Evolutionary conservation across 2,113 vertebrate species (phyloP).

Genomic region (Charadrius vociferus): DNA sequence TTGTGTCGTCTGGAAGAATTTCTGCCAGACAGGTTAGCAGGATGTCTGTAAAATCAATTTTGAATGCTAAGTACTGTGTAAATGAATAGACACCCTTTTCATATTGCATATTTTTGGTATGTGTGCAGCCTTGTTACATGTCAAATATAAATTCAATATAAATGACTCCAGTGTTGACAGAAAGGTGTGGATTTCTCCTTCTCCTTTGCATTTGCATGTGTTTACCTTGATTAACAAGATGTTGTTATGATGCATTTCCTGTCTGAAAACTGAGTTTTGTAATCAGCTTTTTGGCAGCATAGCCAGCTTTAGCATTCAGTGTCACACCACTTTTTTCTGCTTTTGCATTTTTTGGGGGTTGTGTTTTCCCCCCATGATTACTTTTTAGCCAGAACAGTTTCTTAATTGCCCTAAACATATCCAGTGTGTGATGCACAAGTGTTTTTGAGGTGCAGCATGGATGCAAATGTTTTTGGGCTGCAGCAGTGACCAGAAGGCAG

Average conservation of each 20-base stretch:
- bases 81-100: constrained; percentile 43
- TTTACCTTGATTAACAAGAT: constrained; percentile 18
- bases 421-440: not conserved
- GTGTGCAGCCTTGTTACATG: not conserved
- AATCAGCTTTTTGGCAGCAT: not conserved
- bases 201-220: not conserved
- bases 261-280: not conserved
- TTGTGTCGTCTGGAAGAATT: constrained; percentile 33
- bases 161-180: not conserved
- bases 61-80: constrained; percentile 35
- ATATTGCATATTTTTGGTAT: constrained; percentile 15
- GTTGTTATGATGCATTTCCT: constrained; percentile 17
- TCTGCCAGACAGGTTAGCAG: constrained; percentile 49
- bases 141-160: constrained; percentile 29
- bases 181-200: constrained; percentile 22
- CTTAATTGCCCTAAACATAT: not conserved
- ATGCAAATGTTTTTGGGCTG: not conserved
- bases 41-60: constrained; percentile 55
- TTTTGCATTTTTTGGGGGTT: not conserved
- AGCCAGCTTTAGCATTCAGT: not conserved
- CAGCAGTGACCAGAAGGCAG: not conserved
- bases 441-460: not conserved
- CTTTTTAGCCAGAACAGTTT: not conserved
- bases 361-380: not conserved
- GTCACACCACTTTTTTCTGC: not conserved